phyloP scores from a whole-genome alignment of 2,888 invertebrate genomes.

The Spialia ferax region DNA sequence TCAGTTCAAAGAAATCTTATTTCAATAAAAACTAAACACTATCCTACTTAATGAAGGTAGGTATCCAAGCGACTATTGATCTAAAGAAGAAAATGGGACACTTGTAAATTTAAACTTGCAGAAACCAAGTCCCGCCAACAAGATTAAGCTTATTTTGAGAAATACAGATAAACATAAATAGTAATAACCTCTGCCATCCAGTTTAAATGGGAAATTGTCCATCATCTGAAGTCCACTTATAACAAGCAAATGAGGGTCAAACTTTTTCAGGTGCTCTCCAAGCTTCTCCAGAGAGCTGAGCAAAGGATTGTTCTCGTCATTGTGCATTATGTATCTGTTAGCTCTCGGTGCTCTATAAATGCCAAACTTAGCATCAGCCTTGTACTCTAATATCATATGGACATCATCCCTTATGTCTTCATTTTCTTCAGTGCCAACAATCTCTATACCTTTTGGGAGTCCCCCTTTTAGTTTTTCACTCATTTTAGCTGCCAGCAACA shows the following conservation, averaged over 20 bases:
- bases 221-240: slow-evolving; percentile 95
- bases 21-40: too few species aligned
- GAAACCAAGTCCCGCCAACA: too few species aligned
- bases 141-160: too few species aligned
- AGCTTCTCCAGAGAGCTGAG: slow-evolving; percentile 91
- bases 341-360: slow-evolving; percentile 90
- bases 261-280: slow-evolving; percentile 86
- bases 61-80: too few species aligned
- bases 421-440: slow-evolving; percentile 88
- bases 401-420: slow-evolving; percentile 89
- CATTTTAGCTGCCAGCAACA: slow-evolving; percentile 91
- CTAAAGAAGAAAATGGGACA: too few species aligned
- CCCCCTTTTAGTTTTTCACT: slow-evolving; percentile 86
- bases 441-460: slow-evolving; percentile 88
- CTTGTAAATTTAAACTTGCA: too few species aligned
- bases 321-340: slow-evolving; percentile 94
- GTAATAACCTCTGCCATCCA: slow-evolving; percentile 83
- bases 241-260: slow-evolving; percentile 91
- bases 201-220: slow-evolving; percentile 92
- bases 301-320: slow-evolving; percentile 92
- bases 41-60: too few species aligned
- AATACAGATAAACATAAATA: too few species aligned
- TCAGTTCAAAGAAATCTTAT: too few species aligned
- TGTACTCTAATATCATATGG: slow-evolving; percentile 93
- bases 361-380: slow-evolving; percentile 93